Conservation (phyloP, 2,888 invertebrate genomes). For the Ecliptopera silaceata region DNA sequence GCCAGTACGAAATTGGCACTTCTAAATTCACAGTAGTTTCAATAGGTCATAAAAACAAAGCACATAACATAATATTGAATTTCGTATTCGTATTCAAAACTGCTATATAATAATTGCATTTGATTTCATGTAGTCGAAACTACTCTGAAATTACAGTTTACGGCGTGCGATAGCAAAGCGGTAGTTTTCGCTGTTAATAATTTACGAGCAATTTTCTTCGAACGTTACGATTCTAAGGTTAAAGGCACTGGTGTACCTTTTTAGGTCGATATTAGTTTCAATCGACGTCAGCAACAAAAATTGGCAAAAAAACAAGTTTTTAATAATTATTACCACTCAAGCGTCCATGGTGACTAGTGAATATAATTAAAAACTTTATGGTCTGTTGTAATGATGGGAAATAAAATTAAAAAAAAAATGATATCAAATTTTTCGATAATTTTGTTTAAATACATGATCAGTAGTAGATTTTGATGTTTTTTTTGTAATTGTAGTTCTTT, state of each 20-base stretch:
- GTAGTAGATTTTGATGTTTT: too few species aligned
- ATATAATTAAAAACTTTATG: too few species aligned
- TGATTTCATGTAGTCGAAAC: constrained; percentile 20
- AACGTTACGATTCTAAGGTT: constrained; percentile 27
- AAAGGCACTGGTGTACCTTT: constrained; percentile 41
- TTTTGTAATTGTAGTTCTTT: too few species aligned
- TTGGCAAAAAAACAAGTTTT: too few species aligned
- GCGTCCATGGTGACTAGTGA: too few species aligned
- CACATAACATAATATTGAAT: background rate
- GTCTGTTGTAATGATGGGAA: too few species aligned
- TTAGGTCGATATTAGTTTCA: constrained; percentile 42
- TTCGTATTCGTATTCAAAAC: background rate
- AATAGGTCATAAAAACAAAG: background rate
- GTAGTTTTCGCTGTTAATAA: constrained; percentile 30
- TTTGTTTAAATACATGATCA: background rate
- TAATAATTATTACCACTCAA: too few species aligned
- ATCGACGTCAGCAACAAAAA: constrained; percentile 60
- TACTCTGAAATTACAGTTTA: constrained; percentile 27
- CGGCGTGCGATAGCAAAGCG: constrained; percentile 21
- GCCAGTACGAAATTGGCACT: too few species aligned
- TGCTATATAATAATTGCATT: constrained; percentile 14
- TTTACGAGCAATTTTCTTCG: constrained; percentile 33
- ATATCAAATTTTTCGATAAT: background rate
- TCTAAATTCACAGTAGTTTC: too few species aligned
- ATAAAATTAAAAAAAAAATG: too few species aligned